Evolutionary conservation across 2,888 invertebrate species (phyloP), one percentile per base, ranked within the genome.

Genomic region (Odontothrips loti): DNA sequence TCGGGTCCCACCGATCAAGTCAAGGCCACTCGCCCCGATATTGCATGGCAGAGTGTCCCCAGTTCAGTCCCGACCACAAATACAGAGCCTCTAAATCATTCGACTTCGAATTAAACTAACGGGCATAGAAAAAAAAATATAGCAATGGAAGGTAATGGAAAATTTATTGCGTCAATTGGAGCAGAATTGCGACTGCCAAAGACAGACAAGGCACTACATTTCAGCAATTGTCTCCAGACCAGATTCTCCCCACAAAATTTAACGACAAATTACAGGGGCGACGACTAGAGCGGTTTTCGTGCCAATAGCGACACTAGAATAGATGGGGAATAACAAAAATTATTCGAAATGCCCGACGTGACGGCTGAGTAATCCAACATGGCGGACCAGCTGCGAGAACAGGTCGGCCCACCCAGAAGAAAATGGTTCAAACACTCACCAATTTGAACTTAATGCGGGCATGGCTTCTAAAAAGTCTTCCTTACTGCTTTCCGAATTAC

Each of bases 401-500:
- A 23, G 23, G 10, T 12, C 23, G 27, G 23, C 1, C 68, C 23
- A 12, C 68, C 27, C 1, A 23, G 12, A 23, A 4, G 12, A 23
- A 75, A 9, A 27, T 9, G 68, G 4, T 27, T 11, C n/a, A 27
- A 23, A 27, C 23, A 75, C 68, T 75, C 27, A 75, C 68, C 68
- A 75, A 58, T 15, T 58, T 58, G 58, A 75, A 75, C 68, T 75
- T 75, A 75, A 75, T 23, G 68, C 68, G 27, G 68, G 68, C 68
- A 75, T 75, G 68, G 68, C 68, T 75, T 75, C 68, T 75, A 75
- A 75, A 23, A 75, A 27, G 1, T 75, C 68, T 75, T 75, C 68
- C 27, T 75, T 75, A 75, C 68, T 75, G 68, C 68, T 75, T 23
- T 75, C 68, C 11, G 27, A 27, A 27, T 75, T 75, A 75, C 68